These are phyloP conservation scores for Gracilinanus agilis DNA, from an alignment of 2,113 vertebrate genomes.

Conservation along the genomic window DNA sequence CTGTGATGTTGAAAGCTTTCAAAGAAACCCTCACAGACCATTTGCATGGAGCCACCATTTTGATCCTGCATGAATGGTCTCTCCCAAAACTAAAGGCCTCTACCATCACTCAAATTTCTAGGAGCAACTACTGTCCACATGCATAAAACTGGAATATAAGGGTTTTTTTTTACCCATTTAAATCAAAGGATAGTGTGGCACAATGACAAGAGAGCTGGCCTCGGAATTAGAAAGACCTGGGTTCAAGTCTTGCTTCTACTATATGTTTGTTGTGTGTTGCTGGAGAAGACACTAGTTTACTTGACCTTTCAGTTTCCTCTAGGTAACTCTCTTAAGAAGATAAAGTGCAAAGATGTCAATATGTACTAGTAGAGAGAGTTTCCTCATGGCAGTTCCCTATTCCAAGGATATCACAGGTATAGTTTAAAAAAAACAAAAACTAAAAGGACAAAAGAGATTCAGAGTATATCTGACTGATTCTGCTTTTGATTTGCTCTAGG, in stretches of 20 bases:
- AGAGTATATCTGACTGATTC: not conserved
- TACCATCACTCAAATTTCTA: not conserved
- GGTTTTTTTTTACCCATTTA: not conserved
- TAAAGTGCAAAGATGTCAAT: not conserved
- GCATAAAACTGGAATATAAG: not conserved
- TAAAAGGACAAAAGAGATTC: not conserved
- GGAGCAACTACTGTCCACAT: not conserved
- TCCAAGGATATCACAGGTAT: not conserved
- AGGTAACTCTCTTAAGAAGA: not conserved
- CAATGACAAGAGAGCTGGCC: not conserved
- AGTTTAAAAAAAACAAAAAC: not conserved
- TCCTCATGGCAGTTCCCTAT: not conserved
- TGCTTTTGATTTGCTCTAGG: not conserved
- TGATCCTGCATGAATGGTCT: not conserved
- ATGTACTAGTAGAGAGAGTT: not conserved
- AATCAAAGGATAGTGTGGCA: not conserved
- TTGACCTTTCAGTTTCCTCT: not conserved
- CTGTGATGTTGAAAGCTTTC: conserved; percentile 22
- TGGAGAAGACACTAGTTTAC: not conserved
- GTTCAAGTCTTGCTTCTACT: not conserved
- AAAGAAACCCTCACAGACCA: conserved; percentile 26
- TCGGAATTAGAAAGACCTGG: not conserved
- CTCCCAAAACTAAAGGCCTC: not conserved
- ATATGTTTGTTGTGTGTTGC: not conserved
- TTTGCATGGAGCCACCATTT: conserved; percentile 18